Base-by-base conservation (phyloP, 2,113 vertebrate genomes). In the Myrmecophaga tridactyla region DNA sequence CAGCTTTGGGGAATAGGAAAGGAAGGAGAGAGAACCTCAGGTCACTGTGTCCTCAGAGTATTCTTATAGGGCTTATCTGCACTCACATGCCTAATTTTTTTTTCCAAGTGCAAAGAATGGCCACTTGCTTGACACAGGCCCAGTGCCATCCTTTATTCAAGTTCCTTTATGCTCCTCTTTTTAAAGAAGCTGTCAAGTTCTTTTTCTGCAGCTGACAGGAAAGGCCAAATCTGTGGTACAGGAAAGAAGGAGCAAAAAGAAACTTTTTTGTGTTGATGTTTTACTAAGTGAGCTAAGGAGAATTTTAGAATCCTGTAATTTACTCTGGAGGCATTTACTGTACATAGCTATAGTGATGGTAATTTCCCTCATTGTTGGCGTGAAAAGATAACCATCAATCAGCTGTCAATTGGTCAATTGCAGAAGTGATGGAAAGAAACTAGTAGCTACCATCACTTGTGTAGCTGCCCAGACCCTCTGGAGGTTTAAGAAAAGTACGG, bases 371-470 rank as follows among this genome's bases (percentile, higher is more conserved):
- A 99, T 99, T 99, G 99, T 99, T 98, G 97, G 99, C 99, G 99
- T 99, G 99, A 99, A 99, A 99, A 99, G 99, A 99, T 99, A 99
- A 99, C 99, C 99, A 99, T 99, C 99, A 99, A 99, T 99, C 99
- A 99, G 99, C 99, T 99, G 99, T 99, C 99, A 99, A 99, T 99
- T 99, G 99, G 99, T 99, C 99, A 99, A 99, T 99, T 99, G 99
- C 98, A 98, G 98, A 99, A 99, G 99, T 99, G 99, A 99, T 99
- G 99, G 99, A 99, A 99, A 99, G 99, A 98, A 99, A 98, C 98
- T 98, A 98, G 98, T 98, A 98, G 98, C 98, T 98, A 99, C 99
- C 99, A 99, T 99, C 98, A 98, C 98, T 98, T 98, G 98, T 98
- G 98, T 98, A 98, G 99, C 99, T 99, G 99, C 99, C 99, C 99